A percentile compares a stretch with the other conserved stretches of the same genome.
These are phyloP conservation scores for Umimayanthus kanabou DNA, from an alignment of 92 coral and sea anemone species.

Conservation along the genomic window DNA sequence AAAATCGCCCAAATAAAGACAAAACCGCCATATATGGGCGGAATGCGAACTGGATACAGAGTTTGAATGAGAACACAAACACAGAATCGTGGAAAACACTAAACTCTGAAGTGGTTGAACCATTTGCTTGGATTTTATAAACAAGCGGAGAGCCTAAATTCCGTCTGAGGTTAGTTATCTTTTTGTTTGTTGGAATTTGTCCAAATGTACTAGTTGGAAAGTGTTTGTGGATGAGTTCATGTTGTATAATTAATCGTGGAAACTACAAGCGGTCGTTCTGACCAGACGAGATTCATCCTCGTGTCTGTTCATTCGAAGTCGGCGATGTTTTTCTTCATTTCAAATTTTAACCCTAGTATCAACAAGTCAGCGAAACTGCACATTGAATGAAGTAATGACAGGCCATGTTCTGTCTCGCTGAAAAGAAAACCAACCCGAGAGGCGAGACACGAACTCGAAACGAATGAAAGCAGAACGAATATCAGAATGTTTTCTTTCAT, in stretches of 20 bases:
- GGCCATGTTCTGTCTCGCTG: conserved; percentile 31
- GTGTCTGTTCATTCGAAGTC: conserved; percentile 7
- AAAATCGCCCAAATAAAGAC: conserved; percentile 92
- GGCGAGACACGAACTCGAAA: conserved; percentile 3
- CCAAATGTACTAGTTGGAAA: conserved; percentile 4
- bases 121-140: conserved; percentile 22
- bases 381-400: conserved; percentile 1
- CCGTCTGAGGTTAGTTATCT: background rate
- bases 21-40: conserved; percentile 99
- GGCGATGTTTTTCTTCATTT: background rate
- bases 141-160: conserved; percentile 9
- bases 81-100: conserved; percentile 8
- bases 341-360: background rate
- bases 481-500: background rate
- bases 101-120: conserved; percentile 20
- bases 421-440: conserved; percentile 3
- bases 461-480: background rate
- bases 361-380: conserved; percentile 13
- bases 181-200: background rate
- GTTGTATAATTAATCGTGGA: conserved; percentile 2
- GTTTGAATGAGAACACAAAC: conserved; percentile 72
- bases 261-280: conserved; percentile 19
- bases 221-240: conserved; percentile 4
- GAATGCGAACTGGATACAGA: conserved; percentile 91
- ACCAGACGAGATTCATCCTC: background rate